A percentile compares a stretch with the other conserved stretches of the same genome.
These are phyloP conservation scores for Apotomis betuletana DNA, from an alignment of 2,888 invertebrate species.

Conservation along the genomic window DNA sequence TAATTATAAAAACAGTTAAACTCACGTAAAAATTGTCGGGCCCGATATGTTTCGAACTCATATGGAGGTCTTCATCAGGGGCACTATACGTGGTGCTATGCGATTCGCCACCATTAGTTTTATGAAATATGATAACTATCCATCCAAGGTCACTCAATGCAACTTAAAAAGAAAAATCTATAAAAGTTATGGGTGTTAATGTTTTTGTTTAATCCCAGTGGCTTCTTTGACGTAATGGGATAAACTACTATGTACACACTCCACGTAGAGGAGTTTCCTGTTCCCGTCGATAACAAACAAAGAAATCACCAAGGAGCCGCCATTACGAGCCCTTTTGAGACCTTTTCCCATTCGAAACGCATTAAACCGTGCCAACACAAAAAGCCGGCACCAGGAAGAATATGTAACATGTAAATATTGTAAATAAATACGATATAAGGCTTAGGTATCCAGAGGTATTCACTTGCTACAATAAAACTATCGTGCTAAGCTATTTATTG, in stretches of 20 bases:
- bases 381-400: conserved; percentile 24
- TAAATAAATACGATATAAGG: background rate
- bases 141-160: too few species aligned
- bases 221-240: background rate
- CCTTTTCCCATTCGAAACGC: conserved; percentile 30
- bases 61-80: too few species aligned
- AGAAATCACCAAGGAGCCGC: conserved; percentile 4
- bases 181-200: too few species aligned
- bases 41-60: too few species aligned
- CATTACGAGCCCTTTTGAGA: conserved; percentile 31
- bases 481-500: background rate
- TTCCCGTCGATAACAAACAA: conserved; percentile 11
- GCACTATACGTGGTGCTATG: too few species aligned
- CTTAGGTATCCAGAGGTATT: background rate
- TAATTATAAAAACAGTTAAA: too few species aligned
- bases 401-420: conserved; percentile 17
- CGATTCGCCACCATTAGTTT: too few species aligned
- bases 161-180: too few species aligned
- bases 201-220: too few species aligned
- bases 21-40: too few species aligned
- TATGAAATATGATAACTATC: too few species aligned
- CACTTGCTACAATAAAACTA: too few species aligned
- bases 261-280: background rate
- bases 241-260: background rate
- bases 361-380: conserved; percentile 26